These are phyloP conservation scores for Drosophila meridiana DNA, from an alignment of 2,888 invertebrate species.

Conservation along the genomic window DNA sequence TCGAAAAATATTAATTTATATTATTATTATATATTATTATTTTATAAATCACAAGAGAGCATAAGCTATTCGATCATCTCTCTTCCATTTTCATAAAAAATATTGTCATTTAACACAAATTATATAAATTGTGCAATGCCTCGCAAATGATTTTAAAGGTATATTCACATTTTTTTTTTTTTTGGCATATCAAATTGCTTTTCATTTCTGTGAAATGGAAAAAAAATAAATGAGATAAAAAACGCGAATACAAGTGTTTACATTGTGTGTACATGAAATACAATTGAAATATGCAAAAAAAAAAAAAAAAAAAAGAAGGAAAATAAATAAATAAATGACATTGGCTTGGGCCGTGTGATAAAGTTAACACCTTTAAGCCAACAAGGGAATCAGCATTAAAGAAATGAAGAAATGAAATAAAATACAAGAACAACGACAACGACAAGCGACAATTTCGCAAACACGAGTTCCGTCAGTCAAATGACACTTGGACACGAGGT, in stretches of 20 bases:
- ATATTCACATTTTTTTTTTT: conserved; percentile 7
- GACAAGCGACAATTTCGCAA: conserved; percentile 57
- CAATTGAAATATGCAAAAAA: conserved; percentile 38
- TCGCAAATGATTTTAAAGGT: conserved; percentile 24
- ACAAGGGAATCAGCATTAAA: conserved; percentile 55
- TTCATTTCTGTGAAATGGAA: conserved; percentile 56
- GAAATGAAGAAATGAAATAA: conserved; percentile 13
- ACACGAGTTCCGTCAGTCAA: conserved; percentile 72
- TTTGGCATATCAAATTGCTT: conserved; percentile 65
- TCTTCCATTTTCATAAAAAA: conserved; percentile 18
- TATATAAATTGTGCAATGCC: conserved; percentile 54
- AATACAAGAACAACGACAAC: conserved; percentile 26
- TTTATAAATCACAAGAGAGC: background rate
- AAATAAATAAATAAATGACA: background rate
- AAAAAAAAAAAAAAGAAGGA: conserved; percentile 7
- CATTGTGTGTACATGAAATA: conserved; percentile 50
- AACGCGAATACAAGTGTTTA: conserved; percentile 68
- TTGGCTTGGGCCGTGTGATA: conserved; percentile 55
- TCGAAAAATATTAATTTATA: no score
- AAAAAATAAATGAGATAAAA: conserved; percentile 22
- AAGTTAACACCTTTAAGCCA: conserved; percentile 80
- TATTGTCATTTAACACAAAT: conserved; percentile 57
- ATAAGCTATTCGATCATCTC: background rate
- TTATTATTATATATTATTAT: no score
- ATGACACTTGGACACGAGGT: conserved; percentile 73